phyloP scores from a whole-genome alignment of 2,797 vertebrate genomes.

The Poecilia gillii region DNA sequence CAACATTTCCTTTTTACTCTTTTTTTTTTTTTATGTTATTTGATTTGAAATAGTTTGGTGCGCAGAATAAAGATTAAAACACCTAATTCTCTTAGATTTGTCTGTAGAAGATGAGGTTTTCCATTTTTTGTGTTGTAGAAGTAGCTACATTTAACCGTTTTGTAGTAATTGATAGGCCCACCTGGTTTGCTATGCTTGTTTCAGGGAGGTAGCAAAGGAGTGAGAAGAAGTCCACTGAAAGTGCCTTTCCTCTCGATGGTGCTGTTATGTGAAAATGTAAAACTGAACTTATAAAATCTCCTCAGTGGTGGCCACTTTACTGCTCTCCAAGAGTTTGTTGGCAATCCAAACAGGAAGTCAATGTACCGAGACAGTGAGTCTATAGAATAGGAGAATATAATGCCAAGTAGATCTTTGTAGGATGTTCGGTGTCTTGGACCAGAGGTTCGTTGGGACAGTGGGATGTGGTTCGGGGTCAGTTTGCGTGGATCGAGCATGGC shows the following conservation, averaged over 20 bases:
- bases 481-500: constrained; percentile 8
- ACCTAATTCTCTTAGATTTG: constrained; percentile 6
- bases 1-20: constrained; percentile 23
- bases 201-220: constrained; percentile 65
- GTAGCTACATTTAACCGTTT: constrained; percentile 15
- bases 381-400: constrained; percentile 71
- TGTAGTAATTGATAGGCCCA: constrained; percentile 24
- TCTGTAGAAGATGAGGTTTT: constrained; percentile 14
- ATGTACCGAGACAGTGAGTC: constrained; percentile 55
- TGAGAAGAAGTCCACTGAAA: constrained; percentile 87
- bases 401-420: constrained; percentile 83
- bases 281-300: constrained; percentile 70
- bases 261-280: constrained; percentile 82
- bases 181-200: constrained; percentile 39
- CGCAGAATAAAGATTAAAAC: constrained; percentile 7
- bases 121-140: constrained; percentile 18
- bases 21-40: constrained; percentile 6
- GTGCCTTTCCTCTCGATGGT: constrained; percentile 98
- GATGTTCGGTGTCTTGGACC: constrained; percentile 84
- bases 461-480: constrained; percentile 43
- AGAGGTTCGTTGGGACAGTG: constrained; percentile 73
- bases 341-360: constrained; percentile 52
- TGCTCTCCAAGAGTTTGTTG: constrained; percentile 5
- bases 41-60: neutral
- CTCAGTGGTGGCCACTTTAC: constrained; percentile 64